phyloP scores from a whole-genome alignment of 2,113 vertebrate species.

The Pomatostomus ruficeps region DNA sequence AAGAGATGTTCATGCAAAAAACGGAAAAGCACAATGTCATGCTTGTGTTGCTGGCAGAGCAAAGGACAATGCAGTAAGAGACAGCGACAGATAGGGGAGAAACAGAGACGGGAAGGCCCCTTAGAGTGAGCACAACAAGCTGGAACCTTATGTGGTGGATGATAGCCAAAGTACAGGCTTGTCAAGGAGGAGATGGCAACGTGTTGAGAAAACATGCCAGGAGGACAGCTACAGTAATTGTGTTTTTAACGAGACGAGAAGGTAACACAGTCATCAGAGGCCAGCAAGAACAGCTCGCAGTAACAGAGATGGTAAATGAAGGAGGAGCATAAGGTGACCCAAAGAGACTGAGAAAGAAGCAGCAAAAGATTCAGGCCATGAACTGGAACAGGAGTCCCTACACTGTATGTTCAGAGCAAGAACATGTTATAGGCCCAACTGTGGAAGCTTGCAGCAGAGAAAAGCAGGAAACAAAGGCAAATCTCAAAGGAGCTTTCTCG shows the following conservation, averaged over 20 bases:
- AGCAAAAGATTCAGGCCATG: background rate
- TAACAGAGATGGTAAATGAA: background rate
- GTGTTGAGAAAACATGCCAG: background rate
- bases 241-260: background rate
- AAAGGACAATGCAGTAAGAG: background rate
- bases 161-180: background rate
- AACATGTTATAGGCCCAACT: background rate
- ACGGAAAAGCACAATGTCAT: background rate
- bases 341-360: background rate
- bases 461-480: background rate
- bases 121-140: background rate
- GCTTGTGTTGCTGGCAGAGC: background rate
- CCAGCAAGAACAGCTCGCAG: background rate
- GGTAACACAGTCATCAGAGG: background rate
- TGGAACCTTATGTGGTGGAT: background rate
- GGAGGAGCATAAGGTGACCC: background rate
- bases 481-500: background rate
- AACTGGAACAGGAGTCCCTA: background rate
- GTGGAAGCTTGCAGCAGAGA: background rate
- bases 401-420: background rate
- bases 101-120: background rate
- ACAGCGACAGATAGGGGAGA: background rate
- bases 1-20: constrained; percentile 4
- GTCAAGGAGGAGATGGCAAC: background rate
- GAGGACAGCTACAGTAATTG: background rate